Conservation (phyloP, 1,140 invertebrate species). For the Drosophila fuyamai region DNA sequence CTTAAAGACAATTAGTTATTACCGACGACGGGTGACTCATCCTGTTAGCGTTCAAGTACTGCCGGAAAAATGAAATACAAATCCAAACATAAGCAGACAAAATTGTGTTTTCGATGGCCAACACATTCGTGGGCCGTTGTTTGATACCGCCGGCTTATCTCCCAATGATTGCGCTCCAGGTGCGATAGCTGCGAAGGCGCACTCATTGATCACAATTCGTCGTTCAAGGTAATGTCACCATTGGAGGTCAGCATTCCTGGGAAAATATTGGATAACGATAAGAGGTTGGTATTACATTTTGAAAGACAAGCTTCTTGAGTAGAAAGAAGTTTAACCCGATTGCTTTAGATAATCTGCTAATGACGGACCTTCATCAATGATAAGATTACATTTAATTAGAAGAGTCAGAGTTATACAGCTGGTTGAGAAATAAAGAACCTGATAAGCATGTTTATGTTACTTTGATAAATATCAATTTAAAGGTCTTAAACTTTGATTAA, state of each 20-base stretch:
- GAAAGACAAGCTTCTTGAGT: conserved; percentile 1
- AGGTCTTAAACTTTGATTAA: too few species aligned
- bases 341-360: not conserved
- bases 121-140: conserved; percentile 26
- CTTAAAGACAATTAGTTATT: conserved; percentile 45
- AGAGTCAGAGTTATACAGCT: not conserved
- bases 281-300: not conserved
- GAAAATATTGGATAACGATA: conserved; percentile 7
- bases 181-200: conserved; percentile 40
- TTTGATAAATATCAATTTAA: too few species aligned
- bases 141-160: conserved; percentile 54
- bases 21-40: conserved; percentile 37
- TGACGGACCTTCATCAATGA: not conserved
- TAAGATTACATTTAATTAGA: not conserved
- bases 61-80: conserved; percentile 36
- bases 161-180: conserved; percentile 28
- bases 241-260: conserved; percentile 18
- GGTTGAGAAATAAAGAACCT: not conserved
- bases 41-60: conserved; percentile 22
- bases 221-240: conserved; percentile 27
- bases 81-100: conserved; percentile 21
- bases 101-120: conserved; percentile 10
- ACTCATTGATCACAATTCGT: conserved; percentile 18
- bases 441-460: too few species aligned
- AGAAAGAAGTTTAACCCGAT: conserved; percentile 3